phyloP scores from a whole-genome alignment of 2,888 invertebrate genomes.

The Nemotelus pantherinus region DNA sequence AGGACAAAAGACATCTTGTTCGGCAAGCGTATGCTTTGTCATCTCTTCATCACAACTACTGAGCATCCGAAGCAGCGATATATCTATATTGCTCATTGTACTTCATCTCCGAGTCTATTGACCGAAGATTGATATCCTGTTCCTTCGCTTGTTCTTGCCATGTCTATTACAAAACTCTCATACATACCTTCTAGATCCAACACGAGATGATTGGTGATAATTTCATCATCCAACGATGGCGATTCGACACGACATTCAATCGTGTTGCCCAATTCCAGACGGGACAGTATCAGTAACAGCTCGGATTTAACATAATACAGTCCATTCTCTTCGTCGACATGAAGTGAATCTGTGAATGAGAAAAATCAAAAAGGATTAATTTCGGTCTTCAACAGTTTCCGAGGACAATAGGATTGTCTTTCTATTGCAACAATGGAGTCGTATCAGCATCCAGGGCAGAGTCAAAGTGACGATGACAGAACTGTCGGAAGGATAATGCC shows the following conservation, averaged over 20 bases:
- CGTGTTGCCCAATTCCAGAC: conserved; percentile 74
- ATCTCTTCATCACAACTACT: no score
- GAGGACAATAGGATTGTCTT: conserved; percentile 17
- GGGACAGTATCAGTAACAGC: conserved; percentile 71
- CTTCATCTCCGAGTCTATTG: not conserved
- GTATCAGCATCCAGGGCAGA: not conserved
- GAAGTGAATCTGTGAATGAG: conserved; percentile 66
- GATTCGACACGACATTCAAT: conserved; percentile 78
- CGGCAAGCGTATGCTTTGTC: no score
- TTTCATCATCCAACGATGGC: conserved; percentile 68
- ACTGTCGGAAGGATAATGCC: not conserved
- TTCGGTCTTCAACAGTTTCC: conserved; percentile 8
- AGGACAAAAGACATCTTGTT: no score
- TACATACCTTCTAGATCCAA: conserved; percentile 76
- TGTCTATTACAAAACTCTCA: not conserved
- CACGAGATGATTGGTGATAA: conserved; percentile 60
- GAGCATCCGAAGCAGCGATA: no score
- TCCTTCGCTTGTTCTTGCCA: not conserved
- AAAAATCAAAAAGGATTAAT: conserved; percentile 43
- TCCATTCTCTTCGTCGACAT: conserved; percentile 65
- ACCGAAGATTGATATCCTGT: not conserved
- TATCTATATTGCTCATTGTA: no score
- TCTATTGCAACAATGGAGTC: not conserved
- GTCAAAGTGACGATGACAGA: not conserved
- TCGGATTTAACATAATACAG: conserved; percentile 73